phyloP scores from a whole-genome alignment of 2,888 invertebrate species.

The Drosophila algonquin region DNA sequence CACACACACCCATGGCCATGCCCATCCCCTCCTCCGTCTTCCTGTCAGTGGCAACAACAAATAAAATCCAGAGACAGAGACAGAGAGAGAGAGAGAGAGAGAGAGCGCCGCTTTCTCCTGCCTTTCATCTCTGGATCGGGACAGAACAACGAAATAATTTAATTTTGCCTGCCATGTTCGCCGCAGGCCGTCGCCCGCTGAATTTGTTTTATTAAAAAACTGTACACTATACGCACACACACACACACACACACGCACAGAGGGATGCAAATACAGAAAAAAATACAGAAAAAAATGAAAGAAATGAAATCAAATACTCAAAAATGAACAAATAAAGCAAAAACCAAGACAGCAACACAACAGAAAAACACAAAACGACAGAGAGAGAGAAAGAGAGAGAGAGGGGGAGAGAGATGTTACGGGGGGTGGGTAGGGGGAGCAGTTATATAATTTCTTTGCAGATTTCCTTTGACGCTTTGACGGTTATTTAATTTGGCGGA shows the following conservation, averaged over 20 bases:
- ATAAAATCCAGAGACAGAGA: conserved; percentile 50
- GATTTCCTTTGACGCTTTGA: conserved; percentile 46
- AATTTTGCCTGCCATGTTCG: conserved; percentile 75
- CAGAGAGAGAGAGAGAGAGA: no score
- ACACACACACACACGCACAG: conserved; percentile 16
- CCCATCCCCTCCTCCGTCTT: conserved; percentile 18
- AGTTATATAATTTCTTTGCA: conserved; percentile 34
- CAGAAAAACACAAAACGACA: conserved; percentile 18
- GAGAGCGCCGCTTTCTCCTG: conserved; percentile 23
- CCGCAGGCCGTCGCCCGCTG: conserved; percentile 72
- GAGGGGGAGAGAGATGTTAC: no score
- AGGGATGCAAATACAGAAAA: conserved; percentile 1
- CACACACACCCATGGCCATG: no score
- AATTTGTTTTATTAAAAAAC: conserved; percentile 78
- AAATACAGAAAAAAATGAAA: conserved; percentile 25
- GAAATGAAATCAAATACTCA: conserved; percentile 77
- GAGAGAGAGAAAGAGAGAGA: background rate
- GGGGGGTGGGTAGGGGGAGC: background rate
- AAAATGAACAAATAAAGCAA: conserved; percentile 68
- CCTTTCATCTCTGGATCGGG: conserved; percentile 46
- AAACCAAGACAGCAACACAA: conserved; percentile 29
- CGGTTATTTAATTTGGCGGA: conserved; percentile 45
- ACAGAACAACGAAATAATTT: conserved; percentile 73
- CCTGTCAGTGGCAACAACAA: conserved; percentile 65
- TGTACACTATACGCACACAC: conserved; percentile 48